Evolutionary conservation across 2,113 vertebrate genomes (phyloP).

Genomic region (Megaceryle maxima): DNA sequence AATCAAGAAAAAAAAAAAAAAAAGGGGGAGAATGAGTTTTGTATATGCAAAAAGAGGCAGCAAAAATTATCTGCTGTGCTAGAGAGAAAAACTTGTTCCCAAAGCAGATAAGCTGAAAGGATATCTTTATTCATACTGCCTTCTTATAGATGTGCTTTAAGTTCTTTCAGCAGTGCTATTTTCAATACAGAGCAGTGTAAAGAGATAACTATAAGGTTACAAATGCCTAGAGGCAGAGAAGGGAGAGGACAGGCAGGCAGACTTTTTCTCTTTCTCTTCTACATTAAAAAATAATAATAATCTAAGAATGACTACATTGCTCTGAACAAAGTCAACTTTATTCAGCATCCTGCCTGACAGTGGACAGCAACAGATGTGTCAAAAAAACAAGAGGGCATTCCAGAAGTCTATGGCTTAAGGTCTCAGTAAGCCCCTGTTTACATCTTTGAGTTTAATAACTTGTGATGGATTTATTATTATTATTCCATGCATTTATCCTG

Average conservation of each 20-base stretch:
- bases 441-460: not conserved
- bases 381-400: conserved; percentile 9
- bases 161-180: not conserved
- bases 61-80: not conserved
- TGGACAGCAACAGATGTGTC: not conserved
- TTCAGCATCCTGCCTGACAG: not conserved
- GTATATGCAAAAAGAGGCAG: not conserved
- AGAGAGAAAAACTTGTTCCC: not conserved
- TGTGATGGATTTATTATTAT: not conserved
- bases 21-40: accelerated
- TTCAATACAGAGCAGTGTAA: not conserved
- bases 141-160: not conserved
- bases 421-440: not conserved
- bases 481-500: not conserved
- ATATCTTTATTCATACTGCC: not conserved
- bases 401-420: not conserved
- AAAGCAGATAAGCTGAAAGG: not conserved
- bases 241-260: not conserved
- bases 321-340: not conserved
- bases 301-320: not conserved
- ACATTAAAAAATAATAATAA: not conserved
- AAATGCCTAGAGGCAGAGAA: not conserved
- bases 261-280: not conserved
- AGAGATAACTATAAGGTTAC: not conserved
- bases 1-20: not conserved